Percentiles rank a stretch among this genome's conserved stretches.
phyloP scores from a whole-genome alignment of 2,888 invertebrate species.

The Drosophila anceps region DNA sequence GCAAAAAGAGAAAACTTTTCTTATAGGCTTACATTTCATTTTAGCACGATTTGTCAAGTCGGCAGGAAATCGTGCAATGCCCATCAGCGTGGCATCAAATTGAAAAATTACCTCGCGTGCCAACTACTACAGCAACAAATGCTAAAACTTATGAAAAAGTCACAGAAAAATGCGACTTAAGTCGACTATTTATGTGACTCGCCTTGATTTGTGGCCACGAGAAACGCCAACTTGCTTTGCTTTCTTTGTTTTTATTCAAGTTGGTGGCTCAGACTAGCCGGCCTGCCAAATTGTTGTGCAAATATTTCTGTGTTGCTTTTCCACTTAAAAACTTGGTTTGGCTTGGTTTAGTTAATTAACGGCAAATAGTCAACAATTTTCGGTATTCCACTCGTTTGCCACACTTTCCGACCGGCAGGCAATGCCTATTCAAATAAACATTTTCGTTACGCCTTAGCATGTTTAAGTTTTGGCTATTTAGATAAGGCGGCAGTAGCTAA shows the following conservation, averaged over 20 bases:
- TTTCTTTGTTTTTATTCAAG: slow-evolving; percentile 18
- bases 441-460: slow-evolving; percentile 32
- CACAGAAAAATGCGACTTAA: slow-evolving; percentile 56
- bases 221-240: slow-evolving; percentile 68
- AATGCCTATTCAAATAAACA: slow-evolving; percentile 54
- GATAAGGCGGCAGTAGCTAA: slow-evolving; percentile 34
- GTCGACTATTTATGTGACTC: slow-evolving; percentile 41
- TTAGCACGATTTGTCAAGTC: slow-evolving; percentile 81
- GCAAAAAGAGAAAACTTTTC: slow-evolving; percentile 34
- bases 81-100: slow-evolving; percentile 75
- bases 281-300: slow-evolving; percentile 66
- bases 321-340: slow-evolving; percentile 56
- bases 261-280: slow-evolving; percentile 40
- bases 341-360: slow-evolving; percentile 66
- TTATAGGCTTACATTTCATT: slow-evolving; percentile 75
- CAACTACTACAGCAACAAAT: slow-evolving; percentile 20
- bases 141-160: slow-evolving; percentile 68
- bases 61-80: slow-evolving; percentile 81
- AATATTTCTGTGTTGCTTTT: slow-evolving; percentile 66
- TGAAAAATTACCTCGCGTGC: slow-evolving; percentile 83
- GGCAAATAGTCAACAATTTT: slow-evolving; percentile 60
- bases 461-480: slow-evolving; percentile 50
- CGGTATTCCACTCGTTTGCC: slow-evolving; percentile 23
- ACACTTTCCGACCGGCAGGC: slow-evolving; percentile 13
- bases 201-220: slow-evolving; percentile 68